A percentile compares a stretch with the other conserved stretches of the same genome.
These are phyloP conservation scores for Platycheirus albimanus DNA, from an alignment of 2,888 invertebrate species.

Conservation along the genomic window DNA sequence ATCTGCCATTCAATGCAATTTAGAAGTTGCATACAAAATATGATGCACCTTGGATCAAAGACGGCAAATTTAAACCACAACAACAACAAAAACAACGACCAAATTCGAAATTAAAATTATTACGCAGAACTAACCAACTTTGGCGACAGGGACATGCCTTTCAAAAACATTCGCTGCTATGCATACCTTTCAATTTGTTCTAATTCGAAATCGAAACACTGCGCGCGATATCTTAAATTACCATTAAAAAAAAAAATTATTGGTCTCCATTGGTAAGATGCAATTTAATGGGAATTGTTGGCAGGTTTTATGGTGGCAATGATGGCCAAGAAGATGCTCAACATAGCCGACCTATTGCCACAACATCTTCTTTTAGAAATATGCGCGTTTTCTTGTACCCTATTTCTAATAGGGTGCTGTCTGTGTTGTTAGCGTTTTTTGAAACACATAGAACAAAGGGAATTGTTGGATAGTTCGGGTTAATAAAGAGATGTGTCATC, in stretches of 20 bases:
- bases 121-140: conserved; percentile 8
- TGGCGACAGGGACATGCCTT: conserved; percentile 66
- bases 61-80: neutral
- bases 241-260: conserved; percentile 13
- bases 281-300: conserved; percentile 18
- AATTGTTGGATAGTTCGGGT: too few species aligned
- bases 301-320: conserved; percentile 30
- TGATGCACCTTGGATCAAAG: conserved; percentile 24
- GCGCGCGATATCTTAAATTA: conserved; percentile 46
- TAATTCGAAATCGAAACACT: conserved; percentile 37
- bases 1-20: conserved; percentile 4
- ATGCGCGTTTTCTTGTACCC: conserved; percentile 10
- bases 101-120: conserved; percentile 2
- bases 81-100: neutral
- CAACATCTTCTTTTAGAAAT: conserved; percentile 41
- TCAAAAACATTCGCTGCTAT: conserved; percentile 52
- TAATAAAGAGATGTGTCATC: too few species aligned
- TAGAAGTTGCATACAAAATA: neutral
- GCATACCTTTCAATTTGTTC: conserved; percentile 70
- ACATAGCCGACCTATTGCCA: conserved; percentile 3
- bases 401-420: conserved; percentile 1
- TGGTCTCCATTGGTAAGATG: too few species aligned
- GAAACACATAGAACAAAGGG: neutral
- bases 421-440: neutral
- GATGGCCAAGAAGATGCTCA: conserved; percentile 46